Conservation (phyloP, 2,113 vertebrate genomes). For the Menura novaehollandiae region DNA sequence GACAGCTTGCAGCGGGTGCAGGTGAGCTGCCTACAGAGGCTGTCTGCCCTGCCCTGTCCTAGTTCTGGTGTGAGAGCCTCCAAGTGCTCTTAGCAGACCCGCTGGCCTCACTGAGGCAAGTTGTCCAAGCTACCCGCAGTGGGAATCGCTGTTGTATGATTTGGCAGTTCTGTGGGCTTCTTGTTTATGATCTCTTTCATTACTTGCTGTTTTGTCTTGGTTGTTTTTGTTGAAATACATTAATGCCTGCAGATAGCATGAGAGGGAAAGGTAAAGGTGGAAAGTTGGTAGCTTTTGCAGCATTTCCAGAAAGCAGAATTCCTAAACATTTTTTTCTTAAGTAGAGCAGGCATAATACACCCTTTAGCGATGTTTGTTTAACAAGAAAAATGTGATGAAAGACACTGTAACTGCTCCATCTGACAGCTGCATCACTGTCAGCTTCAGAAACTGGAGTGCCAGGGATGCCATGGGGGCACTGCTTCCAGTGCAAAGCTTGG, state of each 20-base stretch:
- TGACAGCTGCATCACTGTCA: not conserved
- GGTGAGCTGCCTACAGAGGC: not conserved
- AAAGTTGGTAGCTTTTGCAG: not conserved
- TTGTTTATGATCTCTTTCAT: not conserved
- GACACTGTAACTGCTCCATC: not conserved
- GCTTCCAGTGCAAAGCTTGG: not conserved
- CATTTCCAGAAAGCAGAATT: not conserved
- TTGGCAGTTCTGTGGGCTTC: not conserved
- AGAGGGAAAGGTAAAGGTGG: not conserved
- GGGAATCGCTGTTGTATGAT: not conserved
- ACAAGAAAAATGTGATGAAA: not conserved
- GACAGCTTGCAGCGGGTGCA: rapidly evolving
- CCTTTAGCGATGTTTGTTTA: not conserved
- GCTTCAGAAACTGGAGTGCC: not conserved
- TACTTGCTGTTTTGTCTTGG: not conserved
- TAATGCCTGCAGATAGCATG: not conserved
- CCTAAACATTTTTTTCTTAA: not conserved
- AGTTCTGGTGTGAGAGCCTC: not conserved
- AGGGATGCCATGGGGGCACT: rapidly evolving
- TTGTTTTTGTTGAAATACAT: not conserved
- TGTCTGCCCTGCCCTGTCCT: not conserved
- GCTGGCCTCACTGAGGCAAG: not conserved
- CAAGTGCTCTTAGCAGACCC: not conserved
- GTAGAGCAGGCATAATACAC: not conserved
- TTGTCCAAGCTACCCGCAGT: not conserved